Evolutionary conservation across 2,113 vertebrate genomes (phyloP).

Genomic region (Chamaea fasciata): DNA sequence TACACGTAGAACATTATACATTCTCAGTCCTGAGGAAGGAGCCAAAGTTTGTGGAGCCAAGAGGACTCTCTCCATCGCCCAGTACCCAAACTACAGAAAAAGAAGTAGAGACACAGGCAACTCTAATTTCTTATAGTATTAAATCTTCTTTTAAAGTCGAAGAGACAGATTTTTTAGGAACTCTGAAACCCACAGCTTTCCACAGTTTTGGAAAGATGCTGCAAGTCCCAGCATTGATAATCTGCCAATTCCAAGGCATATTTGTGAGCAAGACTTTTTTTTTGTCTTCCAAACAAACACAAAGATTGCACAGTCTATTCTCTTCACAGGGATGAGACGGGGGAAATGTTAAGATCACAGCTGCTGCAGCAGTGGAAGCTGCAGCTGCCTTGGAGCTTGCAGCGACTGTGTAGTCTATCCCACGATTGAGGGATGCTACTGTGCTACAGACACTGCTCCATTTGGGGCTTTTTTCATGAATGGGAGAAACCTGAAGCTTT

Average conservation of each 20-base stretch:
- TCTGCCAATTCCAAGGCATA: background rate
- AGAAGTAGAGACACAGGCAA: background rate
- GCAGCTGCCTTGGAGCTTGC: background rate
- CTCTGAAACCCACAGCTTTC: background rate
- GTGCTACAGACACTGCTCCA: background rate
- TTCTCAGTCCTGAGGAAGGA: background rate
- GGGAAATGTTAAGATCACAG: background rate
- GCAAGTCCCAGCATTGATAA: background rate
- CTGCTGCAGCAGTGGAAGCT: background rate
- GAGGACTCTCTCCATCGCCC: background rate
- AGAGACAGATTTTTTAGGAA: background rate
- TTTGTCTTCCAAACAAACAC: background rate
- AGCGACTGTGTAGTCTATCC: background rate
- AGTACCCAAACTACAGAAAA: background rate
- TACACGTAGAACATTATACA: background rate
- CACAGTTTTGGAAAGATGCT: background rate
- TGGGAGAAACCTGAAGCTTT: background rate
- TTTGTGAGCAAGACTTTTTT: background rate
- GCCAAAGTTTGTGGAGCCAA: background rate
- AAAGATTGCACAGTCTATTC: background rate
- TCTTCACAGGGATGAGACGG: background rate
- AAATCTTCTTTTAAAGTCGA: background rate
- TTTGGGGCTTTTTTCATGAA: background rate
- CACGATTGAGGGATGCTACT: background rate
- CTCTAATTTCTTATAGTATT: background rate